Conservation (phyloP, 2,888 invertebrate species). For the Lithodes maja region DNA sequence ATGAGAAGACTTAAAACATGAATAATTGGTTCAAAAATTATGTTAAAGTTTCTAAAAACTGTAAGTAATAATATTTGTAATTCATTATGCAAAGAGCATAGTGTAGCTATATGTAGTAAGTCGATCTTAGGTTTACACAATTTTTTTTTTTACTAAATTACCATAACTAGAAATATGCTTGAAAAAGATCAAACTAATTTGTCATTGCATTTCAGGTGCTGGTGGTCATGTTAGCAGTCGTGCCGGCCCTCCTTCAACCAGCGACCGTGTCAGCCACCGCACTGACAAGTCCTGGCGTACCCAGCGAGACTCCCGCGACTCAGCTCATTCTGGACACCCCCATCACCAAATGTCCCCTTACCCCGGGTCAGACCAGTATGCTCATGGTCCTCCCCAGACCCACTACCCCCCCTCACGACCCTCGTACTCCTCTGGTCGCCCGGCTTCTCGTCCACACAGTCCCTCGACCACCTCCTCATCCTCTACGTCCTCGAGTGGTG, state of each 20-base stretch:
- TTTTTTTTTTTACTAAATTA: no score
- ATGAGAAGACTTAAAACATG: no score
- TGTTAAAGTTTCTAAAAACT: no score
- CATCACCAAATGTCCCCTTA: slow-evolving; percentile 47
- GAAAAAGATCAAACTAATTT: no score
- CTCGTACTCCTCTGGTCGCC: slow-evolving; percentile 46
- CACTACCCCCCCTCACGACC: slow-evolving; percentile 58
- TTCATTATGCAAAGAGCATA: no score
- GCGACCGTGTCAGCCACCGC: slow-evolving; percentile 65
- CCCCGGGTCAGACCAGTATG: slow-evolving; percentile 34
- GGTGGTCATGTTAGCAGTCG: slow-evolving; percentile 52
- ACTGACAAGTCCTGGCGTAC: slow-evolving; percentile 68
- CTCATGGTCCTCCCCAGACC: slow-evolving; percentile 26
- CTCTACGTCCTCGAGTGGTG: slow-evolving; percentile 55
- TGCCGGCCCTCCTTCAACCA: slow-evolving; percentile 62
- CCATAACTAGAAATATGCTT: no score
- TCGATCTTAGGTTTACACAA: no score
- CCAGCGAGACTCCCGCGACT: slow-evolving; percentile 60
- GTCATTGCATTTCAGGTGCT: slow-evolving; percentile 12
- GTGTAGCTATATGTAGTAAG: no score
- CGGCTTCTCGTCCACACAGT: slow-evolving; percentile 59
- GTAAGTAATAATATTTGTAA: no score
- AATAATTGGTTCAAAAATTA: no score
- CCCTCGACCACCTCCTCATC: slow-evolving; percentile 57
- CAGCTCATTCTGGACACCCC: slow-evolving; percentile 37